These are phyloP conservation scores for Leptinotarsa peninsularis DNA, from an alignment of 2,888 invertebrate genomes.

Conservation along the genomic window DNA sequence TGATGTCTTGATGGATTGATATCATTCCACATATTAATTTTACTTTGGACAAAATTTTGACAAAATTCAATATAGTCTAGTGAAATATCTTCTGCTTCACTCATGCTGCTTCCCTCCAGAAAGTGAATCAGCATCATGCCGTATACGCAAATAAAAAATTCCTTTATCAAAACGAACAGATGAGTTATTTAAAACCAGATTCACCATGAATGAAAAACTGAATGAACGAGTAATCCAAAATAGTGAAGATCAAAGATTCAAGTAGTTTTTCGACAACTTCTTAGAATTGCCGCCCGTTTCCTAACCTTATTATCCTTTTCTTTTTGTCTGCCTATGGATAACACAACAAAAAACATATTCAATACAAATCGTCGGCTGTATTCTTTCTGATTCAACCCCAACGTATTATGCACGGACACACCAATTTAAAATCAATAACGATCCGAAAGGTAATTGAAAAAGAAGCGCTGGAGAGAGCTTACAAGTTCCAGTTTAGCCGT, in stretches of 20 bases:
- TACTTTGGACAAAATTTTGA: no score
- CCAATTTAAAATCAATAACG: slow-evolving; percentile 52
- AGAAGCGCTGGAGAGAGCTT: slow-evolving; percentile 40
- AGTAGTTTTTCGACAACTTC: slow-evolving; percentile 5
- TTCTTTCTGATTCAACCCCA: slow-evolving; percentile 33
- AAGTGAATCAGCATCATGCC: no score
- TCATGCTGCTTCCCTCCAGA: no score
- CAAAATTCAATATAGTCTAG: no score
- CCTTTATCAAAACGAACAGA: not conserved
- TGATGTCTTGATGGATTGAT: no score
- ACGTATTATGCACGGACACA: slow-evolving; percentile 42
- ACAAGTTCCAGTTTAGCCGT: slow-evolving; percentile 48
- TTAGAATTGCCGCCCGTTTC: not conserved
- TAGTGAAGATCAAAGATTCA: slow-evolving; percentile 8
- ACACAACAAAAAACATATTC: slow-evolving; percentile 38
- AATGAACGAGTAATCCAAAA: slow-evolving; percentile 7
- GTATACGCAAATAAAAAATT: not conserved
- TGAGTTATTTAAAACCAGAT: not conserved
- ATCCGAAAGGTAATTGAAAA: slow-evolving; percentile 53
- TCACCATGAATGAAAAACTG: not conserved
- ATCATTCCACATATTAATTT: no score
- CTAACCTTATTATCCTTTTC: slow-evolving; percentile 22
- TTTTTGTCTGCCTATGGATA: slow-evolving; percentile 28
- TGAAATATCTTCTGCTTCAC: no score
- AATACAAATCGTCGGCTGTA: slow-evolving; percentile 38